Evolutionary conservation across 2,888 invertebrate genomes (phyloP), one percentile per base, ranked within the genome.

Genomic region (Charanyca ferruginea): DNA sequence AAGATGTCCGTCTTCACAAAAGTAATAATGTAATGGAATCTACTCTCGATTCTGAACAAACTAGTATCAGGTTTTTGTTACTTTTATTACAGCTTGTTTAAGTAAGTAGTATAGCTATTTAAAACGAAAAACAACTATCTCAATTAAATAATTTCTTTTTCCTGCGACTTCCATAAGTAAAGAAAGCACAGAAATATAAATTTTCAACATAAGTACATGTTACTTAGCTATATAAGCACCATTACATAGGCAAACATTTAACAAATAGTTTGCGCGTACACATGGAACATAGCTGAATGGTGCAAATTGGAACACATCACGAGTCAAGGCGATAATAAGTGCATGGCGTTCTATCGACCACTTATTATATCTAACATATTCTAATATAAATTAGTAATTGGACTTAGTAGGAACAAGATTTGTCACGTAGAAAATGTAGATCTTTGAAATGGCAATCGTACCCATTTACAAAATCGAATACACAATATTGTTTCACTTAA

Each of bases 281-380:
- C 28, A 54, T 22, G 57, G 55, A 35, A 57, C 49, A 69, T 65
- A 70, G 59, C 72, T 74, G 41, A 53, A 76, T 66, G 76, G 80
- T 82, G 90, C 85, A 89, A 94, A 94, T 94, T 92, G 87, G 85
- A 77, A 84, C 77, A 81, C 84, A 91, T 94, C 94, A 94, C 94
- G 94, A 93, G 83, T 71, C 49, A 28, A 80, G 77, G 87, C 85
- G 93, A 87, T 93, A 93, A 93, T 85, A 81, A 85, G 74, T 83
- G 79, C 81, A 79, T 59, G 53, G 70, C 81, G 83, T 64, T 74
- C 59, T 58, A 68, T 66, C 69, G 38, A 44, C 52, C 66, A 67
- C 58, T 66, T 69, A 20, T 35, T 25, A 66, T 51, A 68, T 35
- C 48, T 63, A 38, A 67, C 28, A 66, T 57, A 58, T 42, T n/a